Evolutionary conservation across 1,140 invertebrate genomes (phyloP).

Genomic region (Calephelis virginiensis): DNA sequence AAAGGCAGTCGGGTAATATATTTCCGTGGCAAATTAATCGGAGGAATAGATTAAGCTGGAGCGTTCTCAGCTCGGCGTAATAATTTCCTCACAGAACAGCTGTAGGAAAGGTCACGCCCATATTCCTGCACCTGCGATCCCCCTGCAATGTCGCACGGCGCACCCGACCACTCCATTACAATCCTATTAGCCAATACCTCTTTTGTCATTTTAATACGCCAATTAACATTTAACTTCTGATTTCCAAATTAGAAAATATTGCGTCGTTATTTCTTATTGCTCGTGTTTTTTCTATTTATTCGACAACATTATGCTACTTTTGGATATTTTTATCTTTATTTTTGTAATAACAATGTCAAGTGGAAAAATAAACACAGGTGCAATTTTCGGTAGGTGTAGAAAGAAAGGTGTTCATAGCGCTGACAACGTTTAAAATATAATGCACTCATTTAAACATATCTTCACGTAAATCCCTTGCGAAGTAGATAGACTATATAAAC

Average conservation of each 20-base stretch:
- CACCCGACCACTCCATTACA: conserved; percentile 52
- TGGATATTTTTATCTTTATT: no score
- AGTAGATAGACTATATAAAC: no score
- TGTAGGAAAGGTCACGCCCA: conserved; percentile 67
- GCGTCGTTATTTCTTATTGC: conserved; percentile 7
- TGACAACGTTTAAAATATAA: no score
- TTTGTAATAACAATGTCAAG: no score
- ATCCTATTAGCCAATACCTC: conserved; percentile 56
- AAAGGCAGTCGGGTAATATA: no score
- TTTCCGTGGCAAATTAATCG: conserved; percentile 27
- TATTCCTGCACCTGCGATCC: conserved; percentile 60
- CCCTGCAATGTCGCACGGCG: conserved; percentile 31
- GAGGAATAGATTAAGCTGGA: conserved; percentile 59
- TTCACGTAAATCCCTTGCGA: no score
- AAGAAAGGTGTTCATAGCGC: no score
- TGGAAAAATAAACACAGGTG: no score
- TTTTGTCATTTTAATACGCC: conserved; percentile 42
- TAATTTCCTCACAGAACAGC: conserved; percentile 62
- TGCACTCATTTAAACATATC: no score
- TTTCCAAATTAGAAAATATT: conserved; percentile 18
- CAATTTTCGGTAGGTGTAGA: no score
- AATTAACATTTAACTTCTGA: conserved; percentile 46
- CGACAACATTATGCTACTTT: no score
- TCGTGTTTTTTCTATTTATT: background rate
- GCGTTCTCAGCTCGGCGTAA: conserved; percentile 41